A percentile compares a stretch with the other conserved stretches of the same genome.
Conservation (phyloP, 2,888 invertebrate genomes). For the Drosophila differens region DNA sequence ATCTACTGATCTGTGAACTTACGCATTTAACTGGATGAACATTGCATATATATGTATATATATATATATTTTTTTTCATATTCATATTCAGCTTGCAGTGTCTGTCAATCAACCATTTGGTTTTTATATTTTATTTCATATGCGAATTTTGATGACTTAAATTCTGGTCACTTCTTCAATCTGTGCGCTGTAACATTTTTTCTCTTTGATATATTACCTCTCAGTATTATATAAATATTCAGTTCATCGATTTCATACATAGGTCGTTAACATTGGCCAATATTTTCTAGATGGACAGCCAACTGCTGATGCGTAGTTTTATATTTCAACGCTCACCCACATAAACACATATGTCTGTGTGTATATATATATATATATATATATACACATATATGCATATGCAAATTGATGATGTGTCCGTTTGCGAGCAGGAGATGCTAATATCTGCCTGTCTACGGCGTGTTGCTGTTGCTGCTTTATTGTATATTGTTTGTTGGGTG, state of each 20-base stretch:
- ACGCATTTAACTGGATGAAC: background rate
- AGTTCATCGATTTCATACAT: conserved; percentile 42
- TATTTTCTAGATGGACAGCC: conserved; percentile 37
- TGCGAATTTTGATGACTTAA: background rate
- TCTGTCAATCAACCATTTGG: background rate
- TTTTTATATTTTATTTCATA: too few relatives aligned
- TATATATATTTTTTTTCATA: background rate
- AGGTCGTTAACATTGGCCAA: conserved; percentile 34
- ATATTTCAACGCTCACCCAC: conserved; percentile 2
- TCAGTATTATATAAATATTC: conserved; percentile 24
- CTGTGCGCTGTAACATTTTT: background rate
- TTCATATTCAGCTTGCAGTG: background rate
- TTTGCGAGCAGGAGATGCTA: conserved; percentile 15
- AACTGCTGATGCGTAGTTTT: conserved; percentile 55
- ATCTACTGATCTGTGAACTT: background rate
- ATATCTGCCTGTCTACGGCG: conserved; percentile 20
- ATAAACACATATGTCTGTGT: background rate
- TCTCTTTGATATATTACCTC: background rate
- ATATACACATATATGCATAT: conserved; percentile 8
- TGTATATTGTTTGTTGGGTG: conserved; percentile 17
- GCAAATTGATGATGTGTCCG: conserved; percentile 31
- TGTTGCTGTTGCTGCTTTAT: background rate
- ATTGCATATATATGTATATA: background rate
- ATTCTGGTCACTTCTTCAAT: background rate
- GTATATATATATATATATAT: background rate